Conservation (phyloP, 2,113 vertebrate genomes). For the Tursiops truncatus region DNA sequence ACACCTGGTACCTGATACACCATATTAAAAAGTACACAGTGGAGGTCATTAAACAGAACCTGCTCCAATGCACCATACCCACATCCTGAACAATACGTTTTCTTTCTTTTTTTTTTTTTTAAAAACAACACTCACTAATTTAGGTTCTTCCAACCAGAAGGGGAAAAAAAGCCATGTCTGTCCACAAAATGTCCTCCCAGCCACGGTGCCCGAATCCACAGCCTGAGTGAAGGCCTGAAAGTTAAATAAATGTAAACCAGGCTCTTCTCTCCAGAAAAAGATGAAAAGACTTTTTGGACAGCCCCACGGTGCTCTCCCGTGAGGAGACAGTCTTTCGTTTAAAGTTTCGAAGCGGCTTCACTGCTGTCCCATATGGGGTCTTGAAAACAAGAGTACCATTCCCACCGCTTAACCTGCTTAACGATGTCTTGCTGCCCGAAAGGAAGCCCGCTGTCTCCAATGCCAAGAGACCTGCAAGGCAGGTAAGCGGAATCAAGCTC, state of each 20-base stretch:
- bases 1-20: slow-evolving; percentile 38
- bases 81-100: slow-evolving; percentile 55
- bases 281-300: not conserved
- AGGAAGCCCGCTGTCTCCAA: not conserved
- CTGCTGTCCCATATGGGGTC: not conserved
- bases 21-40: slow-evolving; percentile 59
- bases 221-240: slow-evolving; percentile 2
- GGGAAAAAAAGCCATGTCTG: not conserved
- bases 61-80: slow-evolving; percentile 5
- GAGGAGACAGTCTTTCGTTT: not conserved
- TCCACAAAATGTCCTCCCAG: slow-evolving; percentile 66
- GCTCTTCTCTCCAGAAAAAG: not conserved
- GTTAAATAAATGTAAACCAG: slow-evolving; percentile 21
- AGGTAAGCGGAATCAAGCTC: slow-evolving; percentile 4
- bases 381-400: not conserved
- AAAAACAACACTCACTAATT: not conserved
- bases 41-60: slow-evolving; percentile 55
- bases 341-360: not conserved
- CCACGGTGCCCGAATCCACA: not conserved
- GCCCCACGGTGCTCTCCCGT: not conserved
- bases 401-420: not conserved
- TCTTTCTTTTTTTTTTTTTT: not conserved
- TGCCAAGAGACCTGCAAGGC: not conserved
- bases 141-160: slow-evolving; percentile 19
- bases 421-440: not conserved